Base-by-base conservation (phyloP, 2,113 vertebrate species). In the Pseudorectes ferrugineus region DNA sequence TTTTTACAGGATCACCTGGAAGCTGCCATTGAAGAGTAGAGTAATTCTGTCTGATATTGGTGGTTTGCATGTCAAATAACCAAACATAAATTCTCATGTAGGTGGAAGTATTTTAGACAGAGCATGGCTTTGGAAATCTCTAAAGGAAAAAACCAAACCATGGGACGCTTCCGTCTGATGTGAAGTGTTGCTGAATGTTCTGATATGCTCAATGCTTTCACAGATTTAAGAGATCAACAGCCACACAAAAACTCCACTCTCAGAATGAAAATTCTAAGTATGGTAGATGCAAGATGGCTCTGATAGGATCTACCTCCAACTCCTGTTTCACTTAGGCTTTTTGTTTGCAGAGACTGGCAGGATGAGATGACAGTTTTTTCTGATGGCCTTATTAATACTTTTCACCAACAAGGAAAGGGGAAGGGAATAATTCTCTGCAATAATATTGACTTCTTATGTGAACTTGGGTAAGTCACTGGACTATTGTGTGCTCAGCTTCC, bases 401-500 rank as follows among this genome's bases (percentile, higher is more conserved):
- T 86, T 93, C 66, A 49, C 65, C 72, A 89, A 87, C 80, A 96
- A 68, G 58, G 66, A 89, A 91, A 81, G 24, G 67, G 45, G 59
- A 94, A 90, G 28, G 51, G 48, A 84, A 74, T 61, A 92, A 90
- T 88, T 93, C 51, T 92, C 26, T 96, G 52, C 59, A 92, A 90
- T 84, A 92, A 85, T 89, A 90, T 63, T 88, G 71, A 88, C 82
- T 92, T 65, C 71, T 70, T 82, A 31, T 42, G n/a, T 77, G 81
- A 77, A 55, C 49, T 59, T 54, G 55, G 19, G 38, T 83, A 93
- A 83, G 25, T 94, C 65, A 68, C 72, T 77, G n/a, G 9, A 28
- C 40, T 83, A 71, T 82, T 93, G 63, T 89, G 11, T 72, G n/a
- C 38, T 92, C 74, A 80, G 46, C 65, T 96, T 95, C 92, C 78